phyloP scores from a whole-genome alignment of 2,113 vertebrate genomes.

The Sitta europaea region DNA sequence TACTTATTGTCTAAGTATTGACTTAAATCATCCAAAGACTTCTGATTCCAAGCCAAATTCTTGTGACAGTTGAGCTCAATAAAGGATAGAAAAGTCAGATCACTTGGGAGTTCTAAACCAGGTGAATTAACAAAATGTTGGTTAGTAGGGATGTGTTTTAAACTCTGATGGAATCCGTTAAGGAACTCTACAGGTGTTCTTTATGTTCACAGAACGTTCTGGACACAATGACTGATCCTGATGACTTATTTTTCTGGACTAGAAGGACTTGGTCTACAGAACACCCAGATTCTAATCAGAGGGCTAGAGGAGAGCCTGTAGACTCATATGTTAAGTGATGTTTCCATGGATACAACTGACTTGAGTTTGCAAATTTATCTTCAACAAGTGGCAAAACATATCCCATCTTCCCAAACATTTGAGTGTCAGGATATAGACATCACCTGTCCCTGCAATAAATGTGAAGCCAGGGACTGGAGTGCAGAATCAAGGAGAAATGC shows the following conservation, averaged over 20 bases:
- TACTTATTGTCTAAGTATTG: not conserved
- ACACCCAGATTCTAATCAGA: not conserved
- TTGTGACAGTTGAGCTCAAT: not conserved
- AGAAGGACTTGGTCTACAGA: not conserved
- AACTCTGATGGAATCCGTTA: not conserved
- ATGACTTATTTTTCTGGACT: not conserved
- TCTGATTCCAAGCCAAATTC: not conserved
- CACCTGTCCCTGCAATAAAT: not conserved
- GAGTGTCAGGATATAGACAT: not conserved
- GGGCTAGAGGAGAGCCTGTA: not conserved
- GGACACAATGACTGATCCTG: not conserved
- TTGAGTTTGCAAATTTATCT: constrained; percentile 13
- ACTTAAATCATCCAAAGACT: not conserved
- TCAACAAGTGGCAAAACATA: constrained; percentile 1
- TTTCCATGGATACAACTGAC: constrained; percentile 34
- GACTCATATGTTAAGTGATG: not conserved
- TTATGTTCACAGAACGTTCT: not conserved
- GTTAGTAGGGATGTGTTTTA: not conserved
- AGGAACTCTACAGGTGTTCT: not conserved
- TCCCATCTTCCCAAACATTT: not conserved
- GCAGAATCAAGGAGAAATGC: not conserved
- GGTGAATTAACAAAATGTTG: not conserved
- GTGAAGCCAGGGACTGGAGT: not conserved
- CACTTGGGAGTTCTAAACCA: not conserved
- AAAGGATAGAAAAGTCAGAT: not conserved